Base-by-base conservation (phyloP, 1,140 invertebrate species). In the Hermetia illucens region DNA sequence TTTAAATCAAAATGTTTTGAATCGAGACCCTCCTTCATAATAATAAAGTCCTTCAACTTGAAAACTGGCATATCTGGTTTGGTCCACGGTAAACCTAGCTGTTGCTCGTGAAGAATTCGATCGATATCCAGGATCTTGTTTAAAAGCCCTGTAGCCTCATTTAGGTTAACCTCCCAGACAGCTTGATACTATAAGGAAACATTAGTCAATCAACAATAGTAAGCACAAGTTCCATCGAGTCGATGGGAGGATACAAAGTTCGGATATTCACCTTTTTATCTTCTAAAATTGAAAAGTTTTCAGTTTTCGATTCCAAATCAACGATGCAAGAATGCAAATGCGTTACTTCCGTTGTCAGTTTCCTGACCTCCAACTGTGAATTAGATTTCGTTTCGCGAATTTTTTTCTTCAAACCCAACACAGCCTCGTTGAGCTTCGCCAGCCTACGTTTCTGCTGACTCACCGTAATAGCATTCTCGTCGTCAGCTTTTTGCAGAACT, bases 401-500 rank as follows among this genome's bases (percentile, higher is more conserved):
- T 55, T 77, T 77, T 5, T 62, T 55, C 41, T 75, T 75, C 20
- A 84, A 55, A 21, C 53, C 54, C 44, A 74, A 76, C 6, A 81
- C 67, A 1, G 70, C 52, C 48, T 86, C 82, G 22, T 83, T 76
- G 37, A 89, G 65, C 50, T 82, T 84, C 49, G 85, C 82, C 3
- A 90, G 70, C 51, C 77, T 75, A 9, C 82, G 66, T 51, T 87
- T 87, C 49, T 89, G 85, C 49, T 86, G 76, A 36, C 78, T 82
- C 51, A 79, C 77, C 1, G 87, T 77, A 34, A 85, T 79, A 0
- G 75, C 66, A 54, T 88, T 90, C 59, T 90, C 86, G 40, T 88
- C 82, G 52, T 91, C 86, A 6, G 84, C 66, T 52, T 78, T 79
- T 58, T 84, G 85, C 15, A 91, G 52, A 8, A 90, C 75, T 40